phyloP scores from a whole-genome alignment of 2,113 vertebrate species.

The Cricetomys ansorgei region DNA sequence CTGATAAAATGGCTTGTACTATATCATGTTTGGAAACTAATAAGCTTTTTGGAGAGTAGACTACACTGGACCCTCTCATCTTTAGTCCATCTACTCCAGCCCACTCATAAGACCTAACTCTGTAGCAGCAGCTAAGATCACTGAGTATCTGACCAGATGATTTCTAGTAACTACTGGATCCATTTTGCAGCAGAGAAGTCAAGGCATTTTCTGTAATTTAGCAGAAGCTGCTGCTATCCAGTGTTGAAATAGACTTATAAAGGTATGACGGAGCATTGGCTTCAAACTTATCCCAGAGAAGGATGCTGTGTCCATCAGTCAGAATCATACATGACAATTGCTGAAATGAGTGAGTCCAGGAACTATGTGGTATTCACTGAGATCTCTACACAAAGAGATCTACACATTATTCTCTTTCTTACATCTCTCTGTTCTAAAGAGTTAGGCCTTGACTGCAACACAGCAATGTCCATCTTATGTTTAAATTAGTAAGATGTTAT shows the following conservation, averaged over 20 bases:
- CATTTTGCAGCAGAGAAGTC: background rate
- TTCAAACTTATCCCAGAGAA: background rate
- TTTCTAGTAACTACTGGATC: background rate
- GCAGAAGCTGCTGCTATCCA: background rate
- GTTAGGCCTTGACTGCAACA: background rate
- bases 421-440: background rate
- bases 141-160: background rate
- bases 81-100: background rate
- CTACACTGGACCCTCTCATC: background rate
- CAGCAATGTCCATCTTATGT: background rate
- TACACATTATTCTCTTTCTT: background rate
- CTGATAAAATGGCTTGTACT: background rate
- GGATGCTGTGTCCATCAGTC: background rate
- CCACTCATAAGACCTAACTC: background rate
- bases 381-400: background rate
- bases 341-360: background rate
- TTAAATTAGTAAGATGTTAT: background rate
- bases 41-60: accelerated
- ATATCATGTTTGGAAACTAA: background rate
- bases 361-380: background rate
- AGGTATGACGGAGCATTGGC: background rate
- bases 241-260: background rate
- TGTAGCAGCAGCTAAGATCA: background rate
- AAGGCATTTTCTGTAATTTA: background rate
- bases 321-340: background rate